Percentiles rank a stretch among this genome's conserved stretches.
phyloP scores from a whole-genome alignment of 1,140 invertebrate species.

The Berghia stephanieae region DNA sequence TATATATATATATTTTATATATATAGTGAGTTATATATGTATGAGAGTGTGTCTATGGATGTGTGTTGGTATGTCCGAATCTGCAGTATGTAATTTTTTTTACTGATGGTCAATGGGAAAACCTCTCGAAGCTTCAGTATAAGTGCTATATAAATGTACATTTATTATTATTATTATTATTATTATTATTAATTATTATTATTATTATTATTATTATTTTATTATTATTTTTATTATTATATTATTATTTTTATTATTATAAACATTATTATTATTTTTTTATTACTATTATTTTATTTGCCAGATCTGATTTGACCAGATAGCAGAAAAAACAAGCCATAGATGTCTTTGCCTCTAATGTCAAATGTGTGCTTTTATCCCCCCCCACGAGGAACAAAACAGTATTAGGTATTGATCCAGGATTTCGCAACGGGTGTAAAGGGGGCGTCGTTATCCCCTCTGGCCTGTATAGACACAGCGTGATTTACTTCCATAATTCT shows the following conservation, averaged over 20 bases:
- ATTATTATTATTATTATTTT: neutral
- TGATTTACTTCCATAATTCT: conserved; percentile 70
- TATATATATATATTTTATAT: neutral
- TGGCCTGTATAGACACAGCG: conserved; percentile 73
- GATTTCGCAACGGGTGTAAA: conserved; percentile 88
- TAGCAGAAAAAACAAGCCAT: conserved; percentile 83
- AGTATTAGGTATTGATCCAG: conserved; percentile 87
- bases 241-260: no score
- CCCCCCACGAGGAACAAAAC: conserved; percentile 82
- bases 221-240: no score
- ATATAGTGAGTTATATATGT: neutral
- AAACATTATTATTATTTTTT: no score
- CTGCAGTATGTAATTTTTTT: no score
- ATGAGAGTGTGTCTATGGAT: neutral
- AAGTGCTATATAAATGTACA: no score
- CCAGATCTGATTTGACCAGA: conserved; percentile 78
- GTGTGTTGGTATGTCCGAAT: no score
- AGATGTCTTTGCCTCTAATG: conserved; percentile 83
- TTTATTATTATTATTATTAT: neutral
- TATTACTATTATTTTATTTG: conserved; percentile 54
- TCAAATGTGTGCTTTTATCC: conserved; percentile 82
- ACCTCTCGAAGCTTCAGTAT: no score
- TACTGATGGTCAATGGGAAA: no score
- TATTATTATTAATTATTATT: neutral
- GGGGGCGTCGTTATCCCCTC: conserved; percentile 77